Conservation (phyloP, 92 coral and sea anemone genomes). For the Siderastrea siderea region DNA sequence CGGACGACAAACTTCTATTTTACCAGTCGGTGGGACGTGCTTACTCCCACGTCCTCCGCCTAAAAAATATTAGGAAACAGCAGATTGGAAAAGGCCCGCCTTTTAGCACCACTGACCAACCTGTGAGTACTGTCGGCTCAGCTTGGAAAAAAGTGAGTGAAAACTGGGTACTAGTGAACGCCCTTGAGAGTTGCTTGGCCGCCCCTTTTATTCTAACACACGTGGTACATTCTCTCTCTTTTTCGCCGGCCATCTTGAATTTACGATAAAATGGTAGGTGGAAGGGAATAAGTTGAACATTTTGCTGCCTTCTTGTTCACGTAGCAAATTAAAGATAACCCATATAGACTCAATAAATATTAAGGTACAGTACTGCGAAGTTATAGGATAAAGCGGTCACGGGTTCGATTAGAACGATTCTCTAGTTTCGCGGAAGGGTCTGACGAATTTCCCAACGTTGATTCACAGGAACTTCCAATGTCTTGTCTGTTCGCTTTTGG, state of each 20-base stretch:
- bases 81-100: too few relatives aligned
- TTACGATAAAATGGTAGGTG: constrained; percentile 75
- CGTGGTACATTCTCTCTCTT: constrained; percentile 76
- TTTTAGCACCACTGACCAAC: too few relatives aligned
- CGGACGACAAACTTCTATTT: too few relatives aligned
- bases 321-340: not conserved
- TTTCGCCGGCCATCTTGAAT: constrained; percentile 92
- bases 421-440: not conserved
- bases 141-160: too few relatives aligned
- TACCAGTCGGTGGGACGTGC: too few relatives aligned
- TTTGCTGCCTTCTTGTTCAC: not conserved
- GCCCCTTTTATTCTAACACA: constrained; percentile 70
- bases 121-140: not conserved
- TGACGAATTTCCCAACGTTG: not conserved
- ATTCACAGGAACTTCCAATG: not conserved
- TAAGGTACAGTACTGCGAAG: not conserved
- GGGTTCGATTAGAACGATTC: not conserved
- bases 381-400: not conserved
- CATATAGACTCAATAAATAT: constrained; percentile 1
- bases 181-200: constrained; percentile 24
- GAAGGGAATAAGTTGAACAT: not conserved
- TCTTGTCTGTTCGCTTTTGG: not conserved
- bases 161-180: constrained; percentile 2
- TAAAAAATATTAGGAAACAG: too few relatives aligned
- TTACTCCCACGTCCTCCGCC: too few relatives aligned